phyloP scores from a whole-genome alignment of 1,140 invertebrate genomes.

The Tyrophagus putrescentiae region DNA sequence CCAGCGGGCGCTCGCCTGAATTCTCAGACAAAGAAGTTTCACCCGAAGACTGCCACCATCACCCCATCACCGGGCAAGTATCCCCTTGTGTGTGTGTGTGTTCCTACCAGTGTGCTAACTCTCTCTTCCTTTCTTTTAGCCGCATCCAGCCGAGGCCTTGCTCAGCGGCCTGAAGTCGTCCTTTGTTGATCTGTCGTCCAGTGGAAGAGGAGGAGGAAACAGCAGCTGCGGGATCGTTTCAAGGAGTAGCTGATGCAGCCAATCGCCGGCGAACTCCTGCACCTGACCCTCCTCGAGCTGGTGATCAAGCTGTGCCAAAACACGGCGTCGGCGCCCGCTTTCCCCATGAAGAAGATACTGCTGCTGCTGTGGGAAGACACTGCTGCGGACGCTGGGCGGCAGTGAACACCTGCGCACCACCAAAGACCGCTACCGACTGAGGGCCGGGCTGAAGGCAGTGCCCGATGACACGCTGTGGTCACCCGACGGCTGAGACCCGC shows the following conservation, averaged over 20 bases:
- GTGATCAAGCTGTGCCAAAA: conserved; percentile 87
- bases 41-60: too few relatives aligned
- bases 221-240: conserved; percentile 23
- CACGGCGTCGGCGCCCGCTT: conserved; percentile 69
- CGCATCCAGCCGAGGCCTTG: too few relatives aligned
- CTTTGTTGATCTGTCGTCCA: too few relatives aligned
- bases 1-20: too few relatives aligned
- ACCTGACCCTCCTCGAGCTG: conserved; percentile 78
- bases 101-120: too few relatives aligned
- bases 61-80: too few relatives aligned
- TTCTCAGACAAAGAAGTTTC: too few relatives aligned
- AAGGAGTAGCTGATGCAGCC: conserved; percentile 23
- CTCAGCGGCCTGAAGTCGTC: too few relatives aligned
- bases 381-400: conserved; percentile 67
- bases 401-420: conserved; percentile 58
- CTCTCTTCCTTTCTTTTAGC: too few relatives aligned
- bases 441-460: conserved; percentile 52
- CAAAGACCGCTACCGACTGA: conserved; percentile 55
- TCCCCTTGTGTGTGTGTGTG: too few relatives aligned
- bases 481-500: conserved; percentile 80
- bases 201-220: too few relatives aligned
- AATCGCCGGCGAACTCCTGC: conserved; percentile 57
- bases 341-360: conserved; percentile 93
- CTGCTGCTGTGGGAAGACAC: conserved; percentile 89
- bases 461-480: conserved; percentile 88